Evolutionary conservation across 2,113 vertebrate species (phyloP).

Genomic region (Phylloscopus whistleri): DNA sequence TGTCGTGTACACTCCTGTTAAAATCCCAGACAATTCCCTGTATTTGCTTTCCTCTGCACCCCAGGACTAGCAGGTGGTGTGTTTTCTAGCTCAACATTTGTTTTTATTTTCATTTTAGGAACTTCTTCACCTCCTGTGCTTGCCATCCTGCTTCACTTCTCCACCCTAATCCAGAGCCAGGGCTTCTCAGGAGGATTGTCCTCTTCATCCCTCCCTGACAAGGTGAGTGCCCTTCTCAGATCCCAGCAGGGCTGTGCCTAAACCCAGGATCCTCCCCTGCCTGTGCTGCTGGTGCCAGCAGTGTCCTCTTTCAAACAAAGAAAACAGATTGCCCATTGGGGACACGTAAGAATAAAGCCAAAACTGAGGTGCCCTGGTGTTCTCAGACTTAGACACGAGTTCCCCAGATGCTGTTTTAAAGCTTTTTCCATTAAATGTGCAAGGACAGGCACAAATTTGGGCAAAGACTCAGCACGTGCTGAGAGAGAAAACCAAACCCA

Average conservation of each 20-base stretch:
- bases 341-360: background rate
- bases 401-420: background rate
- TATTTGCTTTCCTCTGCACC: background rate
- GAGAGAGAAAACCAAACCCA: background rate
- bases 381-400: background rate
- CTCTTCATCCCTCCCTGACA: conserved; percentile 18
- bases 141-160: background rate
- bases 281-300: background rate
- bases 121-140: background rate
- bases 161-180: background rate
- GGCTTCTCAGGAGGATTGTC: background rate
- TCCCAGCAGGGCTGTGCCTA: background rate
- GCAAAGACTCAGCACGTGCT: background rate
- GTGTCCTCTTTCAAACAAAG: background rate
- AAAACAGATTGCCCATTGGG: background rate
- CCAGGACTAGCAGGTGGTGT: background rate
- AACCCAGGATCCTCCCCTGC: background rate
- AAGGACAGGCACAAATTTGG: background rate
- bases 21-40: background rate
- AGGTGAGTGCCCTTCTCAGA: background rate
- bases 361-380: background rate
- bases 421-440: background rate
- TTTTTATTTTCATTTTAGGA: background rate
- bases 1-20: rapidly evolving
- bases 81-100: background rate